Conservation (phyloP, 2,888 invertebrate genomes). For the Lamproptera curius region DNA sequence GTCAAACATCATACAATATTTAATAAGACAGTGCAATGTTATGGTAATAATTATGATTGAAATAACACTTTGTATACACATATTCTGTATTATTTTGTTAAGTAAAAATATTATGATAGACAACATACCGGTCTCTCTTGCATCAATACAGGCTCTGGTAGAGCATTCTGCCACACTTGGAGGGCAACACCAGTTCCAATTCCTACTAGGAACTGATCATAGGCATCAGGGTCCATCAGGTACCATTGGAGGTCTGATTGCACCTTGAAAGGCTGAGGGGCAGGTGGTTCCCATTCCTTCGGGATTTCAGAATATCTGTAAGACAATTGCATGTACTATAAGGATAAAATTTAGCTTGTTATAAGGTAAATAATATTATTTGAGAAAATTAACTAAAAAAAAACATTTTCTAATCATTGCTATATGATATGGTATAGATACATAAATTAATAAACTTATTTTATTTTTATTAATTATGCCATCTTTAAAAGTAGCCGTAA, state of each 20-base stretch:
- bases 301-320: slow-evolving; percentile 90
- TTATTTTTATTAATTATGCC: too few relatives aligned
- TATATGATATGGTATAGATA: too few relatives aligned
- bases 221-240: slow-evolving; percentile 95
- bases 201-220: slow-evolving; percentile 96
- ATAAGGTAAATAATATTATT: background rate
- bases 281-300: slow-evolving; percentile 95
- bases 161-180: slow-evolving; percentile 92
- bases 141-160: slow-evolving; percentile 89
- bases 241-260: slow-evolving; percentile 96
- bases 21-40: too few relatives aligned
- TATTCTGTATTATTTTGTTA: too few relatives aligned
- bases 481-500: too few relatives aligned
- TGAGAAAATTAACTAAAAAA: too few relatives aligned
- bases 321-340: slow-evolving; percentile 6
- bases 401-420: too few relatives aligned
- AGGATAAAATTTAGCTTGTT: background rate
- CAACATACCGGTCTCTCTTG: slow-evolving; percentile 88
- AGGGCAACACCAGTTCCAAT: slow-evolving; percentile 89
- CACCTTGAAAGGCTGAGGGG: slow-evolving; percentile 92
- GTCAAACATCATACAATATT: too few relatives aligned
- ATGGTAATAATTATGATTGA: too few relatives aligned
- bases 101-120: too few relatives aligned
- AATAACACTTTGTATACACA: too few relatives aligned
- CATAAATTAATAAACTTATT: too few relatives aligned